Evolutionary conservation across 2,888 invertebrate species (phyloP), one percentile per base, ranked within the genome.

Genomic region (Thalpophila matura): DNA sequence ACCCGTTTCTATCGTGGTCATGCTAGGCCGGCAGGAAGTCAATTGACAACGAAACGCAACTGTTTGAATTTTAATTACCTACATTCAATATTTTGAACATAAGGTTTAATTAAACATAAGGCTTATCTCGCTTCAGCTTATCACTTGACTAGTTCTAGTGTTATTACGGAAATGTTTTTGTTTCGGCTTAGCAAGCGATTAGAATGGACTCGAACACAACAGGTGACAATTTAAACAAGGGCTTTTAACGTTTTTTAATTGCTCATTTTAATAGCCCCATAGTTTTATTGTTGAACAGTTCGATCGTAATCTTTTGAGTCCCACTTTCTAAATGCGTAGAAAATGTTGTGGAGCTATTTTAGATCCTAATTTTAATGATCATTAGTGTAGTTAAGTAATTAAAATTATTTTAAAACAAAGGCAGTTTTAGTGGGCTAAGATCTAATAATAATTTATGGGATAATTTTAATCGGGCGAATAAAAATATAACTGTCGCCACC

Each of bases 141-240:
- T 1, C 1, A 6, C n/a, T 47, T 50, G 3, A 10, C n/a, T n/a
- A n/a, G n/a, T n/a, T n/a, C n/a, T n/a, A 16, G 24, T 6, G 0
- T 1, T 0, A 20, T 35, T 55, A 24, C 40, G 45, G 58, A 68
- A 67, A 68, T 63, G 64, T 64, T 62, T 69, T 74, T 38, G 37
- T 71, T 75, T 67, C 66, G 68, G 68, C 81, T 74, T 69, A 74
- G 65, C 61, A 77, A 68, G 50, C 74, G 77, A 77, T 78, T 80
- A 80, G 69, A 79, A 72, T 67, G 63, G 64, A 60, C 54, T 56
- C 20, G 26, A 47, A 77, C 63, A 75, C 69, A 75, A 74, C 77
- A 79, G 77, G 77, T 74, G 81, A 74, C 82, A 79, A 68, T 74
- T 71, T 54, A 55, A 78, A 79, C 62, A 70, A 64, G 57, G 57